Conservation (phyloP, 2,888 invertebrate species). For the Tipula lateralis region DNA sequence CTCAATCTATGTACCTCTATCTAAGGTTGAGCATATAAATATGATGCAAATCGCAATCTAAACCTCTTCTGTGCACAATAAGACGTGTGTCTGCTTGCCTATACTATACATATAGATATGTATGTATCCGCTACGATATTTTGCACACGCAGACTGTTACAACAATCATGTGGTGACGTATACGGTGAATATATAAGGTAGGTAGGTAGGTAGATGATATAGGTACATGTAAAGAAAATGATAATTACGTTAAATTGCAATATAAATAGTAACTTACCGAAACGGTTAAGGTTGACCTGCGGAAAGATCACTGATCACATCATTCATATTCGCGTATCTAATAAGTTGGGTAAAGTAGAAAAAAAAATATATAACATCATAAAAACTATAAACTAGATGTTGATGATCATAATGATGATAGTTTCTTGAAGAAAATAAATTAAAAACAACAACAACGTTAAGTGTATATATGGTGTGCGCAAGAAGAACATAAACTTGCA, state of each 20-base stretch:
- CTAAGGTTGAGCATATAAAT: background rate
- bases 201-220: background rate
- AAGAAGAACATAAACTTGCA: constrained; percentile 1
- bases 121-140: background rate
- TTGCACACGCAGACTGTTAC: background rate
- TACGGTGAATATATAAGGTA: background rate
- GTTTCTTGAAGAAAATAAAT: background rate
- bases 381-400: background rate
- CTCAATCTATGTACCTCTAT: background rate
- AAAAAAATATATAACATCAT: background rate
- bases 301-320: constrained; percentile 26
- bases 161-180: too few species aligned
- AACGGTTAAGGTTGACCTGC: constrained; percentile 28
- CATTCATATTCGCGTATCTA: constrained; percentile 29
- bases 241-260: constrained; percentile 28
- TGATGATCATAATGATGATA: background rate
- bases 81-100: background rate
- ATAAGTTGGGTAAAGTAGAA: background rate
- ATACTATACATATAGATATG: too few species aligned
- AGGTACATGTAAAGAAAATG: background rate
- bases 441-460: background rate
- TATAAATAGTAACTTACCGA: constrained; percentile 29
- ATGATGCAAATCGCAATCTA: background rate
- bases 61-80: background rate
- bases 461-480: too few species aligned